These are phyloP conservation scores for Oenanthe oenanthe DNA, from an alignment of 2,113 vertebrate species.

Conservation along the genomic window DNA sequence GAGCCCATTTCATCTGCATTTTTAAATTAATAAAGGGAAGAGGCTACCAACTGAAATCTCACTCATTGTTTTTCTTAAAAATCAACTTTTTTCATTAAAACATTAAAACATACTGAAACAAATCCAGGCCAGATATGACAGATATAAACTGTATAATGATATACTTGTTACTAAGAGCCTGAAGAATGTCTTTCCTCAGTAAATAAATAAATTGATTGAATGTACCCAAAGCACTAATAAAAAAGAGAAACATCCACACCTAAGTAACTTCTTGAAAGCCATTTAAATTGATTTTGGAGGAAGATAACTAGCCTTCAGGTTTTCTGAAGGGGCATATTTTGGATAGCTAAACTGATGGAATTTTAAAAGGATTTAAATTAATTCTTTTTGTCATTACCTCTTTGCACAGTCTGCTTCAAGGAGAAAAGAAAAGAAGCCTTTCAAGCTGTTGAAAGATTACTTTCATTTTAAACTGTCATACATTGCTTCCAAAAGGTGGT, in stretches of 20 bases:
- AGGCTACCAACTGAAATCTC: not conserved
- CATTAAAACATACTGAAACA: not conserved
- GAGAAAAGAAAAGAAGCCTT: not conserved
- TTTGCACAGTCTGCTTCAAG: not conserved
- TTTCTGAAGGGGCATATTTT: not conserved
- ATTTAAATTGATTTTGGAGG: not conserved
- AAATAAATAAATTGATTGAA: not conserved
- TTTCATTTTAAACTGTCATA: slow-evolving; percentile 48
- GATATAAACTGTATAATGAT: not conserved
- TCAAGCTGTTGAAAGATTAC: slow-evolving; percentile 42
- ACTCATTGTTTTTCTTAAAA: not conserved
- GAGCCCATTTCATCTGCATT: not conserved
- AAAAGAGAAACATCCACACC: not conserved
- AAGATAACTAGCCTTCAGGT: not conserved
- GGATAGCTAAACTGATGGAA: not conserved
- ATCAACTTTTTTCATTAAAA: not conserved
- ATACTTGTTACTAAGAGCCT: not conserved
- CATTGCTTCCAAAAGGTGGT: not conserved
- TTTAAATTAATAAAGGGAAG: not conserved
- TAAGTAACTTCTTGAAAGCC: not conserved
- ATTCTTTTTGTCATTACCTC: slow-evolving; percentile 1
- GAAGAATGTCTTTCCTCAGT: not conserved
- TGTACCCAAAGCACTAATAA: not conserved
- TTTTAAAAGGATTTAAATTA: slow-evolving; percentile 42
- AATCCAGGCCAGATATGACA: not conserved